Evolutionary conservation across 2,113 vertebrate genomes (phyloP).

Genomic region (Puma concolor): DNA sequence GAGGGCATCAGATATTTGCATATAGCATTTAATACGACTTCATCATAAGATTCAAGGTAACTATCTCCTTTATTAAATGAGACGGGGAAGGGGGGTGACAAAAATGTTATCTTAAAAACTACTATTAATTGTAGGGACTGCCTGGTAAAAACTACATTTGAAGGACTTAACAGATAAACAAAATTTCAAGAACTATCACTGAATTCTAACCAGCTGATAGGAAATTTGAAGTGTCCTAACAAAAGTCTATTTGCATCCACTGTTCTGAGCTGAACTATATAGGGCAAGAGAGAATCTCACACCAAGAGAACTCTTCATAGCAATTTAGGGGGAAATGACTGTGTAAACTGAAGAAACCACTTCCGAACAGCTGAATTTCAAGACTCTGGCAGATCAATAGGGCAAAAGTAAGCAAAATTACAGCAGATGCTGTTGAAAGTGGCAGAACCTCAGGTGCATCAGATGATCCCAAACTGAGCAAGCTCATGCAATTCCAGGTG

Average conservation of each 20-base stretch:
- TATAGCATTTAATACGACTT: background rate
- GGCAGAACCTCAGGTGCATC: slow-evolving; percentile 65
- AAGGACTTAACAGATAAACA: background rate
- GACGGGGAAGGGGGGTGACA: background rate
- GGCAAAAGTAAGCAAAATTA: slow-evolving; percentile 66
- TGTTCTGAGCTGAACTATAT: background rate
- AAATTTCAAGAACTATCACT: background rate
- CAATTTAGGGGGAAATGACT: background rate
- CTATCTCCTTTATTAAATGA: slow-evolving; percentile 35
- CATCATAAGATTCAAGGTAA: background rate
- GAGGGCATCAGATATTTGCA: background rate
- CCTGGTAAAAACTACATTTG: background rate
- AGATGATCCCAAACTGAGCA: slow-evolving; percentile 90
- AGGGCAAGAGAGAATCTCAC: background rate
- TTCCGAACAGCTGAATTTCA: slow-evolving; percentile 60
- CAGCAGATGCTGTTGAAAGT: slow-evolving; percentile 52
- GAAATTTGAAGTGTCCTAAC: background rate
- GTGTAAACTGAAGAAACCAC: slow-evolving; percentile 57
- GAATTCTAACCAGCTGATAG: background rate
- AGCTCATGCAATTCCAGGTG: slow-evolving; percentile 89
- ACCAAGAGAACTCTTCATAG: background rate
- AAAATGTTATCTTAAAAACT: background rate
- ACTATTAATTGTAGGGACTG: background rate
- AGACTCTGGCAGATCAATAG: slow-evolving; percentile 62
- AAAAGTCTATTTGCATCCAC: background rate